Evolutionary conservation across 2,797 vertebrate genomes (phyloP), one percentile per base, ranked within the genome.

Genomic region (Tokudaia tokunoshimensis): DNA sequence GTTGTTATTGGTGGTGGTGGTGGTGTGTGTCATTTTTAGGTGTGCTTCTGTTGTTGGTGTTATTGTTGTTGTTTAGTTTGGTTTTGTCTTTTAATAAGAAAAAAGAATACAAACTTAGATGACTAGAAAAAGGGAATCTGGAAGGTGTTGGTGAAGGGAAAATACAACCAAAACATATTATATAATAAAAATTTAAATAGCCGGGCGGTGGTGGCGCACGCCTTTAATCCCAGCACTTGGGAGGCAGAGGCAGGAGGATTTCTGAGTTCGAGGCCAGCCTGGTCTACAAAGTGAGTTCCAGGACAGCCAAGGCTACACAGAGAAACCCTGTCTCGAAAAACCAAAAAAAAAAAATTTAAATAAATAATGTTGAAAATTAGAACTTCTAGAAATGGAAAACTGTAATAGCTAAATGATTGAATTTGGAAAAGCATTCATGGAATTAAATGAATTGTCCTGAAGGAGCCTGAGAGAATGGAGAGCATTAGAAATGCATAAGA

Each of bases 361-460:
- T 86, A 52, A 50, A 50, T 20, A 55, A 24, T 55, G 8, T 72
- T 84, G 14, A 72, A 72, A 75, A 91, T 26, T 37, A 89, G 34
- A 80, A 83, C 55, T 81, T 91, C 79, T 89, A 86, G 55, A 92
- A 90, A 41, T 84, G 87, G 31, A 84, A 84, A 92, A 84, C 22
- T 95, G 17, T 13, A 83, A 2, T 83, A 55, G 47, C 57, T 19
- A 75, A 89, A 57, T 76, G 34, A 63, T 44, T 24, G 52, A 11
- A 12, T 75, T 24, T 70, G 74, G 86, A 83, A 94, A 92, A 26
- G 19, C 17, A 31, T 50, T 87, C 79, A 22, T 87, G 47, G 74
- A 94, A 14, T 80, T 52, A 57, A 90, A 83, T 88, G 76, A 78
- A 55, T 91, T 65, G 50, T 80, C 74, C 79, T 50, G 55, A 67